Conservation (phyloP, 2,113 vertebrate species). For the Odontesthes bonariensis region DNA sequence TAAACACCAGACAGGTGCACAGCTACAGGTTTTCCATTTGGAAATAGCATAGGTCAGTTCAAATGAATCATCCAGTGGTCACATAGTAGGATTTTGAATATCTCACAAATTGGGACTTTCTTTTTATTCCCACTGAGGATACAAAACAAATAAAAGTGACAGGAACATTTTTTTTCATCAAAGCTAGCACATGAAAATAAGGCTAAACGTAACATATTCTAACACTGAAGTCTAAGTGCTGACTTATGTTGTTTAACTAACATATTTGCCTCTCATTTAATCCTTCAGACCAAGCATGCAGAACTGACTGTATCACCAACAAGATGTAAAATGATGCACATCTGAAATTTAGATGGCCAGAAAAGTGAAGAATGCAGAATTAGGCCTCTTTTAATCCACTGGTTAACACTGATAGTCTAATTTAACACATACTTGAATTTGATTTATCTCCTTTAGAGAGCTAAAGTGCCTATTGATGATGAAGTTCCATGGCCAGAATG, state of each 20-base stretch:
- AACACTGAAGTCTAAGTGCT: conserved; percentile 56
- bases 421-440: conserved; percentile 39
- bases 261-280: conserved; percentile 18
- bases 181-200: conserved; percentile 66
- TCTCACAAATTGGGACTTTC: conserved; percentile 55
- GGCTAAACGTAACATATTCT: conserved; percentile 46
- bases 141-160: conserved; percentile 70
- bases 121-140: conserved; percentile 68
- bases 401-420: conserved; percentile 58
- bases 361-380: conserved; percentile 35
- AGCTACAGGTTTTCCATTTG: neutral
- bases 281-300: conserved; percentile 63
- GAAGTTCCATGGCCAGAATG: conserved; percentile 59
- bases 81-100: conserved; percentile 52
- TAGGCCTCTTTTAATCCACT: conserved; percentile 30
- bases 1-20: conserved; percentile 17
- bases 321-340: conserved; percentile 58
- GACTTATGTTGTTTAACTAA: conserved; percentile 29
- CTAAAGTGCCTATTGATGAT: conserved; percentile 57
- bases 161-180: conserved; percentile 59
- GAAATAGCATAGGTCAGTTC: conserved; percentile 19
- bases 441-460: conserved; percentile 37
- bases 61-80: conserved; percentile 50
- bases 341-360: conserved; percentile 36
- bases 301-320: conserved; percentile 51